Conservation (phyloP, 2,113 vertebrate genomes). For the Oreamnos americanus region DNA sequence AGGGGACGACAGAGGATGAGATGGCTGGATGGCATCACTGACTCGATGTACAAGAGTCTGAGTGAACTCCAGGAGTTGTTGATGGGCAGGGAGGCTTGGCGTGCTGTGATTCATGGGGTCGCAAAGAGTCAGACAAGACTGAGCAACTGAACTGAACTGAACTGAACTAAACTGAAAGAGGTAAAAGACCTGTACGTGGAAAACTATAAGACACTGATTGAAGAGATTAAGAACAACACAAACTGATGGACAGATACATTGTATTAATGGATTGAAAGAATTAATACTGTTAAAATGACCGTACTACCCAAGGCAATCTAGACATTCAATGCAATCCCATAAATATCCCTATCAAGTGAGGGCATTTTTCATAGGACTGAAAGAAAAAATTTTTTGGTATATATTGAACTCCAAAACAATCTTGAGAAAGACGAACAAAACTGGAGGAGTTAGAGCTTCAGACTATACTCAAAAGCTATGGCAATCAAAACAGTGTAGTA, state of each 20-base stretch:
- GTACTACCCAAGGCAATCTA: neutral
- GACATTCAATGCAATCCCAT: neutral
- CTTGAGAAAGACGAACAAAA: neutral
- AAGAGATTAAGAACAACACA: neutral
- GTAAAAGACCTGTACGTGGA: neutral
- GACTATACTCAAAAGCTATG: neutral
- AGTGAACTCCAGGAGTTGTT: no score
- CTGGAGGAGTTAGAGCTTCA: neutral
- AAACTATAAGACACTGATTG: neutral
- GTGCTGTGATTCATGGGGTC: no score
- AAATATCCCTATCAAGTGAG: neutral
- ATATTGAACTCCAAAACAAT: neutral
- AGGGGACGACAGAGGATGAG: no score
- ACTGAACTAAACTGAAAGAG: neutral
- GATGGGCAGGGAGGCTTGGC: no score
- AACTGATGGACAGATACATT: neutral
- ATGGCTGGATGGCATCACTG: no score
- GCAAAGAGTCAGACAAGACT: no score
- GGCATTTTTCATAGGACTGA: neutral
- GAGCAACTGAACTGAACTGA: no score
- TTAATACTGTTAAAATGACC: neutral
- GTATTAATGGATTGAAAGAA: neutral
- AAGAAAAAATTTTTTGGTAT: neutral
- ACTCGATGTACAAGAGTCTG: no score
- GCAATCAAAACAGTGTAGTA: neutral